Evolutionary conservation across 2,797 vertebrate genomes (phyloP), one percentile per base, ranked within the genome.

Genomic region (Morus bassanus): DNA sequence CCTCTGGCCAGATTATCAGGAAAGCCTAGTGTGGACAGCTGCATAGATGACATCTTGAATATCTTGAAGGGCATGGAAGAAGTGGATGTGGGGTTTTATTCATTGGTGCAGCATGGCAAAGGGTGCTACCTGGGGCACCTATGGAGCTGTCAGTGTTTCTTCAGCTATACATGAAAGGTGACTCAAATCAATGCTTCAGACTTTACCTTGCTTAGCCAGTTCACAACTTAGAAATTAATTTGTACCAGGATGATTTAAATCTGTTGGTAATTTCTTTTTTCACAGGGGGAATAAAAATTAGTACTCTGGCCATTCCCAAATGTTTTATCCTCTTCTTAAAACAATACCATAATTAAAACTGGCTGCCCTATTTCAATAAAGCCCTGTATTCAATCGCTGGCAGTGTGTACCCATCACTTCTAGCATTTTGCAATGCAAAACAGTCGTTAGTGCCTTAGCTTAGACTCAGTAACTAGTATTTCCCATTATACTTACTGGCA

Each of bases 281-380:
- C 10, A 45, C 10, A 9, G 31, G 18, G 92, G 61, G 64, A 94
- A 91, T 80, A 85, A 93, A 88, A 94, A 81, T 53, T n/a, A 88
- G 13, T n/a, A 9, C 60, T 87, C 73, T 80, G 69, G 76, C n/a
- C 22, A 45, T 87, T 96, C 93, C 74, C 86, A 90, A 86, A 93
- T 57, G 84, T 60, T 80, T 76, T 86, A n/a, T 60, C 19, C 75
- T 84, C 56, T 77, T 67, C 59, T 90, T 72, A 64, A 92, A 93
- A 96, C 91, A 96, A 89, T 86, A 69, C 59, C 37, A 25, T n/a
- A 78, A 76, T 37, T 89, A 33, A 86, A 95, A 76, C 68, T 80
- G 50, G 50, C 67, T 83, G 79, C 37, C 27, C 45, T 91, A 24
- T 79, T 95, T 91, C 88, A 95, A 2, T 45, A 53, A 92, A 95